Percentiles rank a stretch among this genome's conserved stretches.
Conservation (phyloP, 2,888 invertebrate species). For the Leptopterna dolabrata region DNA sequence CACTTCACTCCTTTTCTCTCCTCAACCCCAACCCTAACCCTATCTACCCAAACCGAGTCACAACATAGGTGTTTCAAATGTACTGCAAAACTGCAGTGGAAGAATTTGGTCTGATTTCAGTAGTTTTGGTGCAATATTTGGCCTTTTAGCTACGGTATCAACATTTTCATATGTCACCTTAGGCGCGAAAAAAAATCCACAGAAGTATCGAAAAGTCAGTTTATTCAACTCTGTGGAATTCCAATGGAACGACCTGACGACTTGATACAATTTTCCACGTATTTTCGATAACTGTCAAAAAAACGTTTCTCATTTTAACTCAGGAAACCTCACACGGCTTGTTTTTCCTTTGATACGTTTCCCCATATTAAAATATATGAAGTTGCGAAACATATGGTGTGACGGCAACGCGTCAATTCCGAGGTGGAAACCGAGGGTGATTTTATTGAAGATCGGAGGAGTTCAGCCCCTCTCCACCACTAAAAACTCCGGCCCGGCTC, state of each 20-base stretch:
- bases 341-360: not conserved
- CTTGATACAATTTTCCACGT: not conserved
- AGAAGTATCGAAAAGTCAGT: not conserved
- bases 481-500: not conserved
- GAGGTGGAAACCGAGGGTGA: slow-evolving; percentile 5
- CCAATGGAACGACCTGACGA: not conserved
- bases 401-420: slow-evolving; percentile 12
- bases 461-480: not conserved
- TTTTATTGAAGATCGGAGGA: slow-evolving; percentile 10
- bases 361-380: slow-evolving; percentile 23
- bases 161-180: no score
- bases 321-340: not conserved
- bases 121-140: no score
- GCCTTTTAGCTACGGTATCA: no score
- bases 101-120: no score
- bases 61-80: no score
- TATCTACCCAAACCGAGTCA: no score
- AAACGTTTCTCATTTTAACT: not conserved
- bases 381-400: slow-evolving; percentile 13
- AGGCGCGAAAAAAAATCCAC: not conserved
- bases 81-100: no score
- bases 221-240: not conserved
- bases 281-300: not conserved
- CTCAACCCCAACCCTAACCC: no score
- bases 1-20: no score